Conservation (phyloP, 1,140 invertebrate genomes). For the Sipha flava region DNA sequence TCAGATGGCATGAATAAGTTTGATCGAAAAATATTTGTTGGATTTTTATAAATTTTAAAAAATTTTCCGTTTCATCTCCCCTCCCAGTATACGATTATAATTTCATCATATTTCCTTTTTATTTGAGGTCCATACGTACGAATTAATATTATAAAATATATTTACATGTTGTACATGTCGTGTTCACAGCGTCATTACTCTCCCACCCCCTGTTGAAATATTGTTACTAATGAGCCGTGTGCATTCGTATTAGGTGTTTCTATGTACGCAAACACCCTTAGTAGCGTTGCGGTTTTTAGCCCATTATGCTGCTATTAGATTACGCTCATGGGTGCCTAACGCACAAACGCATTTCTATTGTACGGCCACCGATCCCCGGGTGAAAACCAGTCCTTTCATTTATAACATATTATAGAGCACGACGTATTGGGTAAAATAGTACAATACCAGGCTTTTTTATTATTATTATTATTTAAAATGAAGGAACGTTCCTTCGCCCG, state of each 20-base stretch:
- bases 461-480: not conserved
- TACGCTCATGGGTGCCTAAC: not conserved
- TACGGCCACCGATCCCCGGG: not conserved
- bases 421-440: not conserved
- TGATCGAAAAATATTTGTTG: too few species aligned
- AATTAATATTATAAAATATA: too few species aligned
- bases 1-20: too few species aligned
- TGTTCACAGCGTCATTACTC: too few species aligned
- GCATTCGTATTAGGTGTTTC: not conserved
- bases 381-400: not conserved
- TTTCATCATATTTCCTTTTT: too few species aligned
- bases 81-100: too few species aligned
- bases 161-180: too few species aligned
- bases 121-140: not conserved
- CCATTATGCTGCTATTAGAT: conserved; percentile 13
- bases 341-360: not conserved
- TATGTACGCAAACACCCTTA: not conserved
- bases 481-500: not conserved
- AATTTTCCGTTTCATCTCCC: too few species aligned
- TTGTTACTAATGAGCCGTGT: not conserved
- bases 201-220: not conserved
- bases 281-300: conserved; percentile 17
- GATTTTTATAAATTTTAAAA: too few species aligned
- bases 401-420: not conserved
- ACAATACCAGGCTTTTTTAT: not conserved